Percentiles rank a stretch among this genome's conserved stretches.
These are phyloP conservation scores for Muntiacus reevesi DNA, from an alignment of 2,113 vertebrate genomes.

Conservation along the genomic window DNA sequence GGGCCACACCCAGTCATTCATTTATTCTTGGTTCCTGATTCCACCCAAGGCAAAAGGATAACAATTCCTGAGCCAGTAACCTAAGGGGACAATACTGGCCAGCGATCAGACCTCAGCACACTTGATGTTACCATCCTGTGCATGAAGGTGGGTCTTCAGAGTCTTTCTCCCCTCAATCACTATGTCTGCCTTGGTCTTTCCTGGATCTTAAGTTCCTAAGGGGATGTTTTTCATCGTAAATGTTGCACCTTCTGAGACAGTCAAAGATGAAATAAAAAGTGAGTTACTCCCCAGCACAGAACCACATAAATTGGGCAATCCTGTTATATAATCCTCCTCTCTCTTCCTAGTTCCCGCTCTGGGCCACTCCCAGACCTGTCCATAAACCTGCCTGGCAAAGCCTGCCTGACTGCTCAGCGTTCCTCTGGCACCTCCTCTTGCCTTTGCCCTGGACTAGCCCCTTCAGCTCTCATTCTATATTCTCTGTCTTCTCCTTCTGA, in stretches of 20 bases:
- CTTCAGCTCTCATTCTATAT: neutral
- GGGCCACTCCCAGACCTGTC: neutral
- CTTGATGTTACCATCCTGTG: neutral
- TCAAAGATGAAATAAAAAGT: neutral
- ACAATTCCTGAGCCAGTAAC: neutral
- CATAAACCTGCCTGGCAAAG: neutral
- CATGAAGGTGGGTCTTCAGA: neutral
- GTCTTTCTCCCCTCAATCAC: neutral
- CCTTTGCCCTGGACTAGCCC: neutral
- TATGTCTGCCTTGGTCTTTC: neutral
- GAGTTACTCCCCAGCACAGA: neutral
- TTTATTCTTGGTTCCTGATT: neutral
- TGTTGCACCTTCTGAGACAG: neutral
- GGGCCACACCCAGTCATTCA: neutral
- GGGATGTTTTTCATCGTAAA: neutral
- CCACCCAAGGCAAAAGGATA: neutral
- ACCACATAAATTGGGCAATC: neutral
- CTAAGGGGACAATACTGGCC: neutral
- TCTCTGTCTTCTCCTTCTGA: constrained; percentile 5
- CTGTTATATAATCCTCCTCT: neutral
- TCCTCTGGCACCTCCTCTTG: neutral
- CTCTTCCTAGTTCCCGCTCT: neutral
- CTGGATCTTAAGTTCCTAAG: neutral
- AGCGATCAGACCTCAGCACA: neutral
- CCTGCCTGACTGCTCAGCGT: neutral